A percentile compares a stretch with the other conserved stretches of the same genome.
Evolutionary conservation across 1,140 invertebrate species (phyloP).

Genomic region (Phymorhynchus buccinoides): DNA sequence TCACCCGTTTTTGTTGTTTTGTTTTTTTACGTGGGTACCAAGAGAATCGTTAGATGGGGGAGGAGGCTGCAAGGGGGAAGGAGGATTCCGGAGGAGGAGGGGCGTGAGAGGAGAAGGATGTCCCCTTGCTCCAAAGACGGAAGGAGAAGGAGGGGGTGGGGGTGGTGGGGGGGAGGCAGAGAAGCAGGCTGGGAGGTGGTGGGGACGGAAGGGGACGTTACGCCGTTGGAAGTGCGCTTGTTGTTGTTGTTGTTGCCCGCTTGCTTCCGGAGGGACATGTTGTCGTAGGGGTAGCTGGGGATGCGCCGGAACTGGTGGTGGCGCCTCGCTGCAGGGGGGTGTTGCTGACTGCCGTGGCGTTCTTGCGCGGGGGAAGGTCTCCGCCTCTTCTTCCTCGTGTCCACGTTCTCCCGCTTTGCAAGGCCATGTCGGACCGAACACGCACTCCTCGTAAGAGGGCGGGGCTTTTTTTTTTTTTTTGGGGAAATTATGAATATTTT

Average conservation of each 20-base stretch:
- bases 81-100: neutral
- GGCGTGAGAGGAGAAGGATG: too few relatives aligned
- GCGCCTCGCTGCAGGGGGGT: conserved; percentile 22
- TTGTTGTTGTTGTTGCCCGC: too few relatives aligned
- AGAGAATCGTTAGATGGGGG: conserved; percentile 43
- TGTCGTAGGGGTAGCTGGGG: too few relatives aligned
- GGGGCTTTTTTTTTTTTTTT: too few relatives aligned
- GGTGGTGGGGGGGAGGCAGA: neutral
- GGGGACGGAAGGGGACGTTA: neutral
- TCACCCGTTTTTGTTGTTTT: too few relatives aligned
- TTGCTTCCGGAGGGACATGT: conserved; percentile 33
- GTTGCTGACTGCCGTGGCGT: conserved; percentile 41
- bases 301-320: conserved; percentile 20
- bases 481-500: too few relatives aligned
- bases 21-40: neutral
- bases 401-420: conserved; percentile 40
- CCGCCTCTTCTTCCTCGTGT: conserved; percentile 41
- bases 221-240: neutral
- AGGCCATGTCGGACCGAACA: conserved; percentile 63
- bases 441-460: too few relatives aligned
- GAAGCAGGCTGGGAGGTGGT: neutral
- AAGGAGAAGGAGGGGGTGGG: too few relatives aligned
- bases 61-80: conserved; percentile 19
- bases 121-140: too few relatives aligned
- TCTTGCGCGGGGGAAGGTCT: conserved; percentile 43